Evolutionary conservation across 1,140 invertebrate species (phyloP), one percentile per base, ranked within the genome.

Genomic region (Cheumatopsyche charites): DNA sequence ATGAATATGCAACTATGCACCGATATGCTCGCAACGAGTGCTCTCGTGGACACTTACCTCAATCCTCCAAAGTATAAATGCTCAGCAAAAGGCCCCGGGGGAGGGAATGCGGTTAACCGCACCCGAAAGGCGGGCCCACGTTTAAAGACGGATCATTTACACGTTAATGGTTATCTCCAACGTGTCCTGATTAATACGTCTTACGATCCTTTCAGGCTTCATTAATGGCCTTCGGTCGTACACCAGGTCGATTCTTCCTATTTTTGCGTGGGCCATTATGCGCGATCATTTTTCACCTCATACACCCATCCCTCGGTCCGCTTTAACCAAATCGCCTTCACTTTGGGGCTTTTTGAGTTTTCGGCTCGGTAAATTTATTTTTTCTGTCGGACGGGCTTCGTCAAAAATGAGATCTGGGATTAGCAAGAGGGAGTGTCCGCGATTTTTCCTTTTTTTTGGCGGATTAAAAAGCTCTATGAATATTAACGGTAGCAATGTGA

Each of bases 71-170:
- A n/a, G 29, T 3, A 36, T 36, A 9, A 36, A 36, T 36, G 29
- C 9, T 36, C 29, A 1, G 21, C 21, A 23, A 25, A 58, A n/a
- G 55, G 17, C 23, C 13, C 25, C 1, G 9, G 19, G 21, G 17
- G 55, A 23, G 19, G 49, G 17, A 58, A 58, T 13, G 55, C 55
- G 55, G 55, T 25, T 25, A 1, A 25, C 55, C 55, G 1, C 13
- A 58, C 13, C 21, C 12, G 13, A 47, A 15, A 47, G 17, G 11
- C 21, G 55, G 21, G 25, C 12, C 21, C 9, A 6, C 19, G 47
- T 58, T 58, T 58, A 58, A 58, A 58, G 55, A 26, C 55, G n/a
- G 21, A 58, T 58, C 2, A 58, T 58, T 58, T 58, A 58, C 55
- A 58, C 55, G 55, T 47, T 58, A 58, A 25, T 19, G 19, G 29